Conservation (phyloP, 2,797 vertebrate species). For the Capromys pilorides region DNA sequence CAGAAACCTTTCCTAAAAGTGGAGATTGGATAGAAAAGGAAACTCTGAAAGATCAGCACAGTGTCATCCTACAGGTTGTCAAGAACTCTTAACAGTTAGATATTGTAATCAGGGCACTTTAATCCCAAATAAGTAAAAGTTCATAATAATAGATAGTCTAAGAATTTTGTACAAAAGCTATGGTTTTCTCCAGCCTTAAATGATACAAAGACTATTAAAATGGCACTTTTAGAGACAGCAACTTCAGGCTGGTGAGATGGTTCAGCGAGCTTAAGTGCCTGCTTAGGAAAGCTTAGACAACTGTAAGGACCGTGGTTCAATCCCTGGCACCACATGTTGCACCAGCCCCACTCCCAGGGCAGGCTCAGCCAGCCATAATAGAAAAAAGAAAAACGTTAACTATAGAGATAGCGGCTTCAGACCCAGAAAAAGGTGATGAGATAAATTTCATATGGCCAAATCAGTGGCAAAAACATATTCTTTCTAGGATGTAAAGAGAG, state of each 20-base stretch:
- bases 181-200: not conserved
- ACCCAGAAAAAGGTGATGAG: not conserved
- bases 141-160: not conserved
- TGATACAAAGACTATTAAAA: not conserved
- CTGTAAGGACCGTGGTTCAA: too few species aligned
- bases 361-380: too few species aligned
- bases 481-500: not conserved
- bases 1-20: not conserved
- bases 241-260: not conserved
- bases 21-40: not conserved
- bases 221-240: not conserved
- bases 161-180: not conserved
- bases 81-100: not conserved
- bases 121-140: not conserved
- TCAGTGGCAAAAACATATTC: not conserved
- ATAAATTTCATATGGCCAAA: not conserved
- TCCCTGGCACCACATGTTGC: too few species aligned
- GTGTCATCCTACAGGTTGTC: not conserved
- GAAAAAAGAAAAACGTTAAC: too few species aligned
- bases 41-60: not conserved
- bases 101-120: not conserved
- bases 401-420: not conserved
- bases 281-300: too few species aligned
- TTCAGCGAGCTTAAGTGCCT: too few species aligned
- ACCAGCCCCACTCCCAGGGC: too few species aligned